phyloP scores from a whole-genome alignment of 2,888 invertebrate genomes.

The Deroplatys truncata region DNA sequence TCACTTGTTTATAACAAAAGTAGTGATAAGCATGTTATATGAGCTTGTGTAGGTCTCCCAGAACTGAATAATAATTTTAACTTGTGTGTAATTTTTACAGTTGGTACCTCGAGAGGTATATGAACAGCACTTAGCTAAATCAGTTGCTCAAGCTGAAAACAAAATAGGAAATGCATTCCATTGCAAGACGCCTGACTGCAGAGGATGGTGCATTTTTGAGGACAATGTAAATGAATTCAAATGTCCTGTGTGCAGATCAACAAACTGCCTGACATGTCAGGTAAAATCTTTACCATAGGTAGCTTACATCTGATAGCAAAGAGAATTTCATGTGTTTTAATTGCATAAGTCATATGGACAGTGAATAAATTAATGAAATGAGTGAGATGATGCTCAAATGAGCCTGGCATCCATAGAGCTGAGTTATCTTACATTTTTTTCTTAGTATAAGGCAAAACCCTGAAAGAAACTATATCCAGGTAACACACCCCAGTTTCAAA shows the following conservation, averaged over 20 bases:
- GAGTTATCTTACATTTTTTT: no score
- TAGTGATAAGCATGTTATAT: no score
- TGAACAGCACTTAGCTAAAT: slow-evolving; percentile 74
- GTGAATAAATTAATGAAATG: no score
- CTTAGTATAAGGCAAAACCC: no score
- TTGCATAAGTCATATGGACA: no score
- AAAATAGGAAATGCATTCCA: slow-evolving; percentile 78
- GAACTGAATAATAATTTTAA: not conserved
- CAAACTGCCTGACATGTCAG: slow-evolving; percentile 84
- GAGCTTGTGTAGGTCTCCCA: not conserved
- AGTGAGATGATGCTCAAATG: no score
- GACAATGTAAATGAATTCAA: slow-evolving; percentile 78
- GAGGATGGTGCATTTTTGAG: slow-evolving; percentile 86
- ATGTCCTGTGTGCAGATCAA: slow-evolving; percentile 75
- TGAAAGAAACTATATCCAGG: no score
- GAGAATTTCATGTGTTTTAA: no score
- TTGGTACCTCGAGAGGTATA: slow-evolving; percentile 68
- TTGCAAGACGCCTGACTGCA: slow-evolving; percentile 85
- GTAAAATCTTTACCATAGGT: slow-evolving; percentile 44
- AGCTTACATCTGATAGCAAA: not conserved
- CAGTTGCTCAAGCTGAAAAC: slow-evolving; percentile 76
- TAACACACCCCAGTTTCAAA: no score
- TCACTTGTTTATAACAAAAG: no score
- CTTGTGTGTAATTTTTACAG: slow-evolving; percentile 38
- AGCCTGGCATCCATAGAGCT: no score